These are phyloP conservation scores for Meloidogyne floridensis DNA, from an alignment of 1,140 invertebrate species.

Conservation along the genomic window DNA sequence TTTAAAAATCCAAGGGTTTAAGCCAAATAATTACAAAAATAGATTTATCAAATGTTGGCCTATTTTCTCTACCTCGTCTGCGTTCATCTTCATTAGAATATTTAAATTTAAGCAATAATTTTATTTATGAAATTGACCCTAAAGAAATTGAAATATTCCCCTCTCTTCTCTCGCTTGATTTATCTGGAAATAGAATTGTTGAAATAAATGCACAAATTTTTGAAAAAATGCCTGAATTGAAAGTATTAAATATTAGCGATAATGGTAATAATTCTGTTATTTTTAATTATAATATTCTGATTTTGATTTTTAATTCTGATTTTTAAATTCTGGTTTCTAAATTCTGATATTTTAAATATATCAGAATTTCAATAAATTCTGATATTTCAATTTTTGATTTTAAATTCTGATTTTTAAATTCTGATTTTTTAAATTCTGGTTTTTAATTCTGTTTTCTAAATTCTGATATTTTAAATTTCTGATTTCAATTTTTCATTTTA, in stretches of 20 bases:
- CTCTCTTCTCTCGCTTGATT: slow-evolving; percentile 14
- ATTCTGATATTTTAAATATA: too few relatives aligned
- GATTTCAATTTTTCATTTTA: too few relatives aligned
- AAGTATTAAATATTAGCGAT: slow-evolving; percentile 42
- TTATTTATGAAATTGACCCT: slow-evolving; percentile 15
- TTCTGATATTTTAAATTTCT: too few relatives aligned
- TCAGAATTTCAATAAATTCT: too few relatives aligned
- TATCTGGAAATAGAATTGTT: slow-evolving; percentile 21
- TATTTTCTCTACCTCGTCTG: slow-evolving; percentile 51
- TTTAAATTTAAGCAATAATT: slow-evolving; percentile 23
- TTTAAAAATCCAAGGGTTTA: slow-evolving; percentile 32
- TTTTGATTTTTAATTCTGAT: too few relatives aligned
- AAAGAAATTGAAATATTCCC: slow-evolving; percentile 11
- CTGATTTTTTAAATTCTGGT: too few relatives aligned
- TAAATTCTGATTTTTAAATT: too few relatives aligned
- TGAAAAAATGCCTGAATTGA: slow-evolving; percentile 29
- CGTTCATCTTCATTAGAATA: background rate
- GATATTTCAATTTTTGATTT: too few relatives aligned
- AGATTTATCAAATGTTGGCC: slow-evolving; percentile 48
- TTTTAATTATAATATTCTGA: background rate
- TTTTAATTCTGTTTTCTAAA: too few relatives aligned
- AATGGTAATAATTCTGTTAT: slow-evolving; percentile 28
- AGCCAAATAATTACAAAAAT: slow-evolving; percentile 32
- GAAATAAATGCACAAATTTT: slow-evolving; percentile 21
- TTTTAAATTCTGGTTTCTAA: too few relatives aligned